Evolutionary conservation across 2,888 invertebrate genomes (phyloP).

Genomic region (Nowickia ferox): DNA sequence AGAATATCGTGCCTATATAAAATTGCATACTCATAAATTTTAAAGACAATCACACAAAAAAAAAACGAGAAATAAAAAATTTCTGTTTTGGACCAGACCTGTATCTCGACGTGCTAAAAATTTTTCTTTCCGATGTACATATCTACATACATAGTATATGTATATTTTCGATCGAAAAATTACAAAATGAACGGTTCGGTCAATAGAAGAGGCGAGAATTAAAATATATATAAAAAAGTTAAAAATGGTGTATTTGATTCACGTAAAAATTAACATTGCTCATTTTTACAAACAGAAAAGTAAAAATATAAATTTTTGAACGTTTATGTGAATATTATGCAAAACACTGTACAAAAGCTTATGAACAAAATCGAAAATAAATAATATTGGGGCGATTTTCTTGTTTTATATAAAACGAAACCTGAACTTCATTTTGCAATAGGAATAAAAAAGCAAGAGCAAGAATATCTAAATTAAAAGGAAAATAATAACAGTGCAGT

Average conservation of each 20-base stretch:
- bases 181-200: constrained; percentile 54
- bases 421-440: constrained; percentile 58
- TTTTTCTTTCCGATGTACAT: not conserved
- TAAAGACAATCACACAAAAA: constrained; percentile 3
- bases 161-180: constrained; percentile 28
- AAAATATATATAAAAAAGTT: constrained; percentile 2
- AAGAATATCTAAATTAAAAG: constrained; percentile 20
- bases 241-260: constrained; percentile 47
- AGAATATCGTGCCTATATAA: constrained; percentile 44
- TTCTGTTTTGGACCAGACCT: constrained; percentile 19
- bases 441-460: constrained; percentile 27
- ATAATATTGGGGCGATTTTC: constrained; percentile 49
- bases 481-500: constrained; percentile 24
- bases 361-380: constrained; percentile 59
- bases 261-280: constrained; percentile 51
- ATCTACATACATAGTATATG: not conserved
- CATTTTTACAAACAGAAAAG: constrained; percentile 13
- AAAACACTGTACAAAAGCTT: constrained; percentile 70
- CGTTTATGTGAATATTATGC: constrained; percentile 62
- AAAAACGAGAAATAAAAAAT: constrained; percentile 39
- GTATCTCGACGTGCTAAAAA: not conserved
- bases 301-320: constrained; percentile 28
- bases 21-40: constrained; percentile 1
- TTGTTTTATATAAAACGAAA: constrained; percentile 50
- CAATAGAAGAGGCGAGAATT: constrained; percentile 28